Evolutionary conservation across 2,888 invertebrate genomes (phyloP), one percentile per base, ranked within the genome.

Genomic region (Halictus quadricinctus): DNA sequence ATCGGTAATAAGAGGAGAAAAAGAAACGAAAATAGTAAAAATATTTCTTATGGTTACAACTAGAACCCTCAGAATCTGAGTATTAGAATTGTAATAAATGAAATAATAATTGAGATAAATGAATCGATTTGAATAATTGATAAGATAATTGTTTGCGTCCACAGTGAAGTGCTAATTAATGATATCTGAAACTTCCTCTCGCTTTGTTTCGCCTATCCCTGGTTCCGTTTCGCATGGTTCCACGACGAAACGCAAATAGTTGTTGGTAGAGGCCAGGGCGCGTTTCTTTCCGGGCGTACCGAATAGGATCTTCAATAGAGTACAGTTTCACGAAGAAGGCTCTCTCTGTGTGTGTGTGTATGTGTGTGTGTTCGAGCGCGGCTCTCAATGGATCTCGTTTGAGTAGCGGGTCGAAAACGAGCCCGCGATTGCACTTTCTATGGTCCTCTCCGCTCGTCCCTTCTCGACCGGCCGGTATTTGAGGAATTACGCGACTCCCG

Each of bases 401-500:
- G 77, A 81, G 76, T 54, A 21, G 64, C 21, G 80, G 66, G 73
- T 69, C 58, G 73, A 54, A 79, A 73, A 81, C 79, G 54, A 74
- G 80, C 58, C 46, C 73, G 46, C 54, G 73, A 81, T 66, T 73
- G 69, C 74, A 48, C 74, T 74, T 74, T 41, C 72, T 43, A 46
- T 21, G n/a, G 29, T 29, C 36, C 64, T 54, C n/a, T 48, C 58
- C 21, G 6, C 13, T 8, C 64, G 29, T 43, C 18, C 66, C n/a
- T 54, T 79, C 72, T 48, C 50, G 43, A n/a, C 64, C n/a, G 41
- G 41, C 43, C 29, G 54, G 54, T 79, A 73, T 81, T 81, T 66
- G 43, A 66, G 46, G 46, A 79, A 81, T 79, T 81, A 81, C 73
- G 60, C 73, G 80, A 70, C 80, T 80, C 7, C 12, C 29, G 58